Conservation (phyloP, 1,140 invertebrate species). For the Tenebrio molitor region DNA sequence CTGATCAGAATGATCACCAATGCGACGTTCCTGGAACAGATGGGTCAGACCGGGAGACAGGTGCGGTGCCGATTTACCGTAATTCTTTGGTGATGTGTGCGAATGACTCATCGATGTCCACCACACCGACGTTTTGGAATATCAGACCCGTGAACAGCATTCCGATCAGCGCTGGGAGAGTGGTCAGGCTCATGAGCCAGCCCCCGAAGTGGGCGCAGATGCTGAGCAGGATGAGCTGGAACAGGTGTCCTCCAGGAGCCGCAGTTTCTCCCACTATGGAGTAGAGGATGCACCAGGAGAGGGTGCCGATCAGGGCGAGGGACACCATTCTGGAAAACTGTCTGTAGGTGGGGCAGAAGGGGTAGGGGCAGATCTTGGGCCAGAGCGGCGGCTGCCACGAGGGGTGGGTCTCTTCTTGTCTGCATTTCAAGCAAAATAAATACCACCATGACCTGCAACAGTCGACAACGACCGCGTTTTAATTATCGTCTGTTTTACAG, state of each 20-base stretch:
- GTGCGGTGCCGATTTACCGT: slow-evolving; percentile 74
- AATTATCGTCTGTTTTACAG: background rate
- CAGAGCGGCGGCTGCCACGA: slow-evolving; percentile 84
- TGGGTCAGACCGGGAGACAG: too few species aligned
- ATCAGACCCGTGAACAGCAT: slow-evolving; percentile 88
- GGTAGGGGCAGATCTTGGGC: slow-evolving; percentile 83
- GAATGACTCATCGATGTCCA: slow-evolving; percentile 77
- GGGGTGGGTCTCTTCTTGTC: slow-evolving; percentile 76
- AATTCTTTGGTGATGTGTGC: slow-evolving; percentile 74
- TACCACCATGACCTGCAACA: slow-evolving; percentile 85
- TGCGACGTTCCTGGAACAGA: slow-evolving; percentile 85
- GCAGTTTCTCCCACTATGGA: slow-evolving; percentile 81
- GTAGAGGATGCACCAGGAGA: slow-evolving; percentile 83
- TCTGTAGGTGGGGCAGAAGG: slow-evolving; percentile 84
- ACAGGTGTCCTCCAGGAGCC: slow-evolving; percentile 83
- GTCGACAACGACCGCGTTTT: too few species aligned
- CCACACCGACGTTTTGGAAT: slow-evolving; percentile 81
- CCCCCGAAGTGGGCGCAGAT: slow-evolving; percentile 87
- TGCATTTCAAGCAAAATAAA: slow-evolving; percentile 78
- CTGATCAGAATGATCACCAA: slow-evolving; percentile 92
- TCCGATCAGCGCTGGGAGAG: slow-evolving; percentile 87
- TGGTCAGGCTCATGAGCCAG: slow-evolving; percentile 81
- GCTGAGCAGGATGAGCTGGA: slow-evolving; percentile 80
- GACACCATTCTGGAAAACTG: slow-evolving; percentile 81
- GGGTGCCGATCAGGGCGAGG: slow-evolving; percentile 74